phyloP scores from a whole-genome alignment of 37 sponge, comb jelly and placozoan species.

The Halichondria panicea region DNA sequence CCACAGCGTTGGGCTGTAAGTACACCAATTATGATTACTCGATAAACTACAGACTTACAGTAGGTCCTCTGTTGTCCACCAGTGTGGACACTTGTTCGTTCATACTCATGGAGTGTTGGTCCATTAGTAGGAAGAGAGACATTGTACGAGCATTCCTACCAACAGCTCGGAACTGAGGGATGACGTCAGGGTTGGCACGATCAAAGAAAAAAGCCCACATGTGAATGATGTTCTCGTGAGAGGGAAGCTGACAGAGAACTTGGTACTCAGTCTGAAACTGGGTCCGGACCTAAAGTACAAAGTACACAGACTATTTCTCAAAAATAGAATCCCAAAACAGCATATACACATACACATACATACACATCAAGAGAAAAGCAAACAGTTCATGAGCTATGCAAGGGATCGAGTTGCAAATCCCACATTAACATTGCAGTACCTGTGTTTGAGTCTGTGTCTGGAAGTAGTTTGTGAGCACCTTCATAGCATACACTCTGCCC shows the following conservation, averaged over 20 bases:
- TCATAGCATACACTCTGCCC: constrained; percentile 68
- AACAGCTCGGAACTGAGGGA: constrained; percentile 15
- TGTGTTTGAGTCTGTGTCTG: constrained; percentile 46
- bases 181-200: constrained; percentile 43
- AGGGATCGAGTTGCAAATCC: neutral
- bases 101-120: constrained; percentile 57
- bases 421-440: constrained; percentile 6
- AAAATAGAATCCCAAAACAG: too few relatives aligned
- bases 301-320: neutral
- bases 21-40: neutral
- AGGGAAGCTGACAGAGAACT: constrained; percentile 71
- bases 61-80: constrained; percentile 43
- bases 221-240: constrained; percentile 83
- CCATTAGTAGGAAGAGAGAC: constrained; percentile 84
- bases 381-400: neutral
- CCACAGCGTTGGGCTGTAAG: constrained; percentile 41
- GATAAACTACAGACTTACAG: constrained; percentile 21
- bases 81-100: constrained; percentile 36
- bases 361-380: too few relatives aligned
- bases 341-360: too few relatives aligned
- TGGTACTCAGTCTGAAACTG: constrained; percentile 82
- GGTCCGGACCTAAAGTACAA: constrained; percentile 50
- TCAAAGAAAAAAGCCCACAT: constrained; percentile 93
- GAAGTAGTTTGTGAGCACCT: constrained; percentile 67
- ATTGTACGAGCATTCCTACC: constrained; percentile 32